phyloP scores from a whole-genome alignment of 2,888 invertebrate genomes.

The Rotaria magnacalcarata region DNA sequence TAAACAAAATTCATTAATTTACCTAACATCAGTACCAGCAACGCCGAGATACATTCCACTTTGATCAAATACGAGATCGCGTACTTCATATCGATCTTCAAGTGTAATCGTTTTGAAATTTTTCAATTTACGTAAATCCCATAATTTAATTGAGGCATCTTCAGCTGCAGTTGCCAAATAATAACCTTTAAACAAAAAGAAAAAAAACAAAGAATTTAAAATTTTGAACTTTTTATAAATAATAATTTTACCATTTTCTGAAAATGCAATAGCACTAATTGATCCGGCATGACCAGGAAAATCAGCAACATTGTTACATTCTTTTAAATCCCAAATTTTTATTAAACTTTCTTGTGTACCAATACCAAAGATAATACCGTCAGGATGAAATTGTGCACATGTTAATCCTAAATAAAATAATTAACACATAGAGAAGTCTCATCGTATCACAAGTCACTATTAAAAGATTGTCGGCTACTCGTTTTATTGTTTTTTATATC shows the following conservation, averaged over 20 bases:
- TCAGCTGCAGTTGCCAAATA: slow-evolving; percentile 96
- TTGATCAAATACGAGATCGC: slow-evolving; percentile 88
- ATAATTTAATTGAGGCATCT: slow-evolving; percentile 91
- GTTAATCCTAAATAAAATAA: slow-evolving; percentile 67
- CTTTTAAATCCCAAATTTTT: slow-evolving; percentile 98
- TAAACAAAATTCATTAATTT: neutral
- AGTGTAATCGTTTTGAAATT: slow-evolving; percentile 93
- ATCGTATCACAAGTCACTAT: no score
- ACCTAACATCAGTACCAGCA: slow-evolving; percentile 82
- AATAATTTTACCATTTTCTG: slow-evolving; percentile 77
- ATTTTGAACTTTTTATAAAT: neutral
- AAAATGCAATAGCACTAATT: slow-evolving; percentile 93
- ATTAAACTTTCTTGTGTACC: slow-evolving; percentile 88
- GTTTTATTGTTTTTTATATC: no score
- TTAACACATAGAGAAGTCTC: neutral
- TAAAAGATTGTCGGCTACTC: no score
- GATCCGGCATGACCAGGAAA: slow-evolving; percentile 92
- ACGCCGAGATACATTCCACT: slow-evolving; percentile 95
- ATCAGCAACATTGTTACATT: slow-evolving; percentile 92
- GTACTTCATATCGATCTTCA: slow-evolving; percentile 81
- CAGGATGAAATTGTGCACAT: slow-evolving; percentile 97
- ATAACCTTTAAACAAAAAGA: slow-evolving; percentile 62
- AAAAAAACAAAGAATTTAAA: neutral
- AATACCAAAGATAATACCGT: slow-evolving; percentile 96
- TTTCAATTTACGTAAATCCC: slow-evolving; percentile 96